Percentiles rank a stretch among this genome's conserved stretches.
Conservation (phyloP, 2,113 vertebrate genomes). For the Propithecus coquereli region DNA sequence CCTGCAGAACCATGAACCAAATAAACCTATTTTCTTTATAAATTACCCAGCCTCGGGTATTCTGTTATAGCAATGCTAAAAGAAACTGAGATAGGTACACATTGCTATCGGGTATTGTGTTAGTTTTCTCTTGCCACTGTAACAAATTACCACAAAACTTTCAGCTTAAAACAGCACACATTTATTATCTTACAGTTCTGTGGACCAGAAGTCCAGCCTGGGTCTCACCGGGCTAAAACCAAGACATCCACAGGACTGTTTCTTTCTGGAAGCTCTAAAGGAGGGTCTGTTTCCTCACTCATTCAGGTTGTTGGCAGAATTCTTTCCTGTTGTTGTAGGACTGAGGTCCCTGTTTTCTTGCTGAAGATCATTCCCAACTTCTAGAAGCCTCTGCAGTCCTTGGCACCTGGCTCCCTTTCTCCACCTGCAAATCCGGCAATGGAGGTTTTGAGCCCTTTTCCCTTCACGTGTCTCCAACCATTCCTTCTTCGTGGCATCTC, state of each 20-base stretch:
- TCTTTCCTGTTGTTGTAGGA: neutral
- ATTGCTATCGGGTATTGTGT: neutral
- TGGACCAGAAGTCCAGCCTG: neutral
- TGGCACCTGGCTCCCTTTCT: neutral
- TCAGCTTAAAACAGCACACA: neutral
- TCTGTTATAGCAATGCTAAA: neutral
- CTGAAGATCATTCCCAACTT: neutral
- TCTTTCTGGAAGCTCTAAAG: neutral
- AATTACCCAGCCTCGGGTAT: neutral
- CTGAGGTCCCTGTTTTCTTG: neutral
- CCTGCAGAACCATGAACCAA: neutral
- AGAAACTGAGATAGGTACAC: neutral
- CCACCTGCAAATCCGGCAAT: neutral
- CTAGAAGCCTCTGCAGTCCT: neutral
- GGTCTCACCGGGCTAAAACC: neutral
- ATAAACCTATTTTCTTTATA: neutral
- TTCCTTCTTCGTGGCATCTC: neutral
- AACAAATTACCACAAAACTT: neutral
- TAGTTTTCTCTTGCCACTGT: neutral
- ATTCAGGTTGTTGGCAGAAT: neutral
- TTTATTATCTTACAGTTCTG: neutral
- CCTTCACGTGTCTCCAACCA: fast-evolving
- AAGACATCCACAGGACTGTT: neutral
- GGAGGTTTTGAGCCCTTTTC: neutral
- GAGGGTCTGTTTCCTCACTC: neutral